These are phyloP conservation scores for Drosophila nikananu DNA, from an alignment of 1,140 invertebrate genomes.

Conservation along the genomic window DNA sequence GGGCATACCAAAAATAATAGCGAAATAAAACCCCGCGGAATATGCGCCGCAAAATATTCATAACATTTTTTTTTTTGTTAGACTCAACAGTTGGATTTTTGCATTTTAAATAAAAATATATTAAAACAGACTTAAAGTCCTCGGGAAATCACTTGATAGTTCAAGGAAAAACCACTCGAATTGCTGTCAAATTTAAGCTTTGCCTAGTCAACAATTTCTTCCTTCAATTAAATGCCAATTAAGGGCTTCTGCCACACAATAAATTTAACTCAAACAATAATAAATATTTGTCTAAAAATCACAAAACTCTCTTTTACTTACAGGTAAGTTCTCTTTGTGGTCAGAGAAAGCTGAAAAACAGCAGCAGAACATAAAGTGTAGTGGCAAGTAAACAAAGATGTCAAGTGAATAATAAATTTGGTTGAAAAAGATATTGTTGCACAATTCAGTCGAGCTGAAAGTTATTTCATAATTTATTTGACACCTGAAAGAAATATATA, in stretches of 20 bases:
- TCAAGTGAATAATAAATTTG: slow-evolving; percentile 19
- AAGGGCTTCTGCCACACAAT: slow-evolving; percentile 15
- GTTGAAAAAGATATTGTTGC: slow-evolving; percentile 2
- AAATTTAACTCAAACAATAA: slow-evolving; percentile 22
- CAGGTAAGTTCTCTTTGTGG: slow-evolving; percentile 14
- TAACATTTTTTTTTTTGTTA: slow-evolving; percentile 40
- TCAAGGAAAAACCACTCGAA: neutral
- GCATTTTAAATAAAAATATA: slow-evolving; percentile 30
- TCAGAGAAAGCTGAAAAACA: neutral
- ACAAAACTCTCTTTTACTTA: slow-evolving; percentile 7
- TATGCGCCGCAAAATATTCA: slow-evolving; percentile 34
- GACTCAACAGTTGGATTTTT: slow-evolving; percentile 53
- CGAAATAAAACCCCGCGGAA: slow-evolving; percentile 19
- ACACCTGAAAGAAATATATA: slow-evolving; percentile 32
- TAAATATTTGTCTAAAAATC: slow-evolving; percentile 14
- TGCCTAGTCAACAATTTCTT: neutral
- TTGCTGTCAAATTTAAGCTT: slow-evolving; percentile 6
- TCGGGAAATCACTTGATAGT: neutral
- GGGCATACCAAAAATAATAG: slow-evolving; percentile 15
- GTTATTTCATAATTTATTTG: slow-evolving; percentile 43
- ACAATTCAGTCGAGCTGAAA: slow-evolving; percentile 30
- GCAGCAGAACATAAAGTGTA: neutral
- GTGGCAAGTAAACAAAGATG: slow-evolving; percentile 28
- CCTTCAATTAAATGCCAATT: slow-evolving; percentile 39
- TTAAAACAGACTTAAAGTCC: slow-evolving; percentile 2